These are phyloP conservation scores for Acomys russatus DNA, from an alignment of 2,797 vertebrate genomes.

Conservation along the genomic window DNA sequence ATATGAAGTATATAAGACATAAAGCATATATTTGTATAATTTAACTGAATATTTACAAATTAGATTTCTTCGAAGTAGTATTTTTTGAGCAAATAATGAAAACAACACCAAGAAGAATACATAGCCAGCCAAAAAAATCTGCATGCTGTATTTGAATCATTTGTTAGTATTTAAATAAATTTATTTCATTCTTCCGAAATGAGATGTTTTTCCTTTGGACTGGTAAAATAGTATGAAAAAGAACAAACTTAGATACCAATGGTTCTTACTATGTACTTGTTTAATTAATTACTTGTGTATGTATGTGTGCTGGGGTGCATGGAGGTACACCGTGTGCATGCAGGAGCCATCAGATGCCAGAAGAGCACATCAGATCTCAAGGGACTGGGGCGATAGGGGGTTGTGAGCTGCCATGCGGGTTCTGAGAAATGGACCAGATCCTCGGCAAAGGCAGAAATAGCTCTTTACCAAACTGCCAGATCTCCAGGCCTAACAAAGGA, in stretches of 20 bases:
- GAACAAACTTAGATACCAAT: neutral
- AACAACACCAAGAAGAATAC: neutral
- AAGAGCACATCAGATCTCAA: too few relatives aligned
- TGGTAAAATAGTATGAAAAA: neutral
- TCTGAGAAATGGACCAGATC: neutral
- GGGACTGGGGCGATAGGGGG: too few relatives aligned
- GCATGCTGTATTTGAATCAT: conserved; percentile 38
- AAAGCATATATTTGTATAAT: neutral
- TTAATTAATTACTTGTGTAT: neutral
- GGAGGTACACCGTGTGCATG: neutral
- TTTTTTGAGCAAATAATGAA: conserved; percentile 43
- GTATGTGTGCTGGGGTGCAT: neutral
- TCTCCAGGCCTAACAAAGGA: neutral
- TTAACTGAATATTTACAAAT: neutral
- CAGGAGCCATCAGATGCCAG: neutral
- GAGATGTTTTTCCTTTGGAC: neutral
- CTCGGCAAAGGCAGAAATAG: neutral
- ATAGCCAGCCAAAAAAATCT: neutral
- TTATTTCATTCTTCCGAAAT: conserved; percentile 49
- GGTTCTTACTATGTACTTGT: neutral
- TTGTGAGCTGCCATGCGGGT: neutral
- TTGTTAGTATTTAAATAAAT: conserved; percentile 43
- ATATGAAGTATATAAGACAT: neutral
- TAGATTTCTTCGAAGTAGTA: neutral
- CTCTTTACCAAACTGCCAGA: neutral